Evolutionary conservation across 2,888 invertebrate species (phyloP).

Genomic region (Coelopa pilipes): DNA sequence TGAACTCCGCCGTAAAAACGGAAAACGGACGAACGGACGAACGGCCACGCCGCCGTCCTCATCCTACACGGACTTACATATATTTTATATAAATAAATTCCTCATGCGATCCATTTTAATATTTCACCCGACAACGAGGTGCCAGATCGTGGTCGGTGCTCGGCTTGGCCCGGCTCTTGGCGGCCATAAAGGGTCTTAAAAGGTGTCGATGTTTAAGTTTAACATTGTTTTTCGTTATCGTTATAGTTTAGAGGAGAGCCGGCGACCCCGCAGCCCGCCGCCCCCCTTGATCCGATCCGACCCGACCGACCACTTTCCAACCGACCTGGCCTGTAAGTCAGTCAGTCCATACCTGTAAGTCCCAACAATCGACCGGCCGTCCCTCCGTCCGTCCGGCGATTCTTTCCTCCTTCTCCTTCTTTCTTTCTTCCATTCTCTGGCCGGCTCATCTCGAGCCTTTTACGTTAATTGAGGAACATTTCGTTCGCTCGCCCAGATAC

Average conservation of each 20-base stretch:
- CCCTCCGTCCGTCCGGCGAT: neutral
- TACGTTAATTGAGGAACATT: conserved; percentile 34
- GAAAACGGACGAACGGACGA: conserved; percentile 32
- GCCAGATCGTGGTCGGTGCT: neutral
- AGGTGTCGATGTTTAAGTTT: conserved; percentile 65
- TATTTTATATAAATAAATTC: conserved; percentile 23
- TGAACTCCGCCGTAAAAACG: conserved; percentile 60
- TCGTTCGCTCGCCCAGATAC: conserved; percentile 12
- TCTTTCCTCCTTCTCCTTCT: neutral
- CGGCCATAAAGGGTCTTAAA: conserved; percentile 55
- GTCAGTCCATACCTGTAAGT: neutral
- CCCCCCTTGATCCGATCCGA: too few species aligned
- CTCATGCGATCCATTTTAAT: conserved; percentile 53
- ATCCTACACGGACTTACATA: neutral
- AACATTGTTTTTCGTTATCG: conserved; percentile 63
- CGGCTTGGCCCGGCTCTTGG: neutral
- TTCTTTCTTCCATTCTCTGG: neutral
- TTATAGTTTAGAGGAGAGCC: conserved; percentile 57
- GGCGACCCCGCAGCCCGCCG: neutral
- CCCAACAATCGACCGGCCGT: neutral
- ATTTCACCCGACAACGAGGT: conserved; percentile 50
- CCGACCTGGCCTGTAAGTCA: neutral
- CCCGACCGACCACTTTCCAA: neutral
- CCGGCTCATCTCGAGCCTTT: conserved; percentile 13
- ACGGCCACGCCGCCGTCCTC: neutral